Evolutionary conservation across 2,113 vertebrate species (phyloP), one percentile per base, ranked within the genome.

Genomic region (Petrocephalus microphthalmus): DNA sequence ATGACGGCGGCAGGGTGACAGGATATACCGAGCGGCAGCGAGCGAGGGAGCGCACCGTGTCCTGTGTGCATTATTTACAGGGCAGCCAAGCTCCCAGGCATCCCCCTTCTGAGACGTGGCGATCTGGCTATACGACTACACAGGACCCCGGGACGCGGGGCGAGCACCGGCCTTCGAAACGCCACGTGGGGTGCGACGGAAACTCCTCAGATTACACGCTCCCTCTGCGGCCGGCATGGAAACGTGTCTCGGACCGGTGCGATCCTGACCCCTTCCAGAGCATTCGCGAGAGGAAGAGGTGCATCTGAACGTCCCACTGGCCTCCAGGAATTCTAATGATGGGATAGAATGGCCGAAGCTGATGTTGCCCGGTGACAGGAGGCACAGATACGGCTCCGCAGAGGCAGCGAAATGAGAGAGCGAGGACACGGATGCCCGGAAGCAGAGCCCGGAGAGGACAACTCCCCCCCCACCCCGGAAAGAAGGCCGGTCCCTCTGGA

Each of bases 301-400:
- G 60, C 25, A 11, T 67, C 60, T 20, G 33, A 54, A 22, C 64
- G 37, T 47, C 51, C 67, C n/a, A 87, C 91, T 90, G 87, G 89
- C 91, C 91, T 92, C 91, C 94, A 88, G 88, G 91, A 92, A 93
- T 94, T 91, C 92, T 94, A 94, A 95, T 94, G 95, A 94, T 89
- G 90, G 94, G 95, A 95, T 94, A 93, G 94, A 94, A 95, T 95
- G 92, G 94, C 95, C 89, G 20, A 17, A 88, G 91, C 92, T 91
- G 85, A 86, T 74, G 94, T 95, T 95, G 95, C 93, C 93, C 86
- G 90, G 94, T 86, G 92, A 95, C 95, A 91, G 92, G 91, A 91
- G 89, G 95, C 94, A 94, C 94, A 92, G 93, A 93, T 94, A 95
- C 92, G 85, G 88, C 90, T 3, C 89, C 88, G 88, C 88, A 87